phyloP scores from a whole-genome alignment of 2,888 invertebrate genomes.

The Phorcus lineatus region DNA sequence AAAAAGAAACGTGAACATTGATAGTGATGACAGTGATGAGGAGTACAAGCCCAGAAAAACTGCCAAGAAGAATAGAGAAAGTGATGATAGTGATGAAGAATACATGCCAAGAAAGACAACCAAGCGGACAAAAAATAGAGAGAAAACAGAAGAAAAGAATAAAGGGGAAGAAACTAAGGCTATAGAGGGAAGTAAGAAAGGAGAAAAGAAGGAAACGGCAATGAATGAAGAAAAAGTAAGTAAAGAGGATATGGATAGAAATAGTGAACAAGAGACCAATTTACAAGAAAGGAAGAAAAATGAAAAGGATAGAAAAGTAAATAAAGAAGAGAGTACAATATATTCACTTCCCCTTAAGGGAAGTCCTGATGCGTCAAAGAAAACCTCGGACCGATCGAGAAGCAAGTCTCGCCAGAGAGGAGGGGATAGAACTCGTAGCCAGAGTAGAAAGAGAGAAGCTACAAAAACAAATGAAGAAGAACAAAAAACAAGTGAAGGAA shows the following conservation, averaged over 20 bases:
- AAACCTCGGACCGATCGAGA: neutral
- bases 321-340: neutral
- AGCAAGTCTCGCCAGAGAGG: neutral
- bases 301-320: neutral
- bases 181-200: neutral
- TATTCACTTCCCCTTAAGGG: conserved; percentile 1
- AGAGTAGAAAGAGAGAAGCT: neutral
- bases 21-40: neutral
- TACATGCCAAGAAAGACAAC: neutral
- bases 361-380: neutral
- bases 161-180: neutral
- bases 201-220: neutral
- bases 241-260: neutral
- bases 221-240: neutral
- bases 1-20: neutral
- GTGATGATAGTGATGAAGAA: neutral
- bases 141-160: neutral
- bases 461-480: neutral
- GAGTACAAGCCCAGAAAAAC: neutral
- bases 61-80: neutral
- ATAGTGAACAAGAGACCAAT: neutral
- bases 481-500: neutral
- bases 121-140: neutral
- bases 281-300: neutral
- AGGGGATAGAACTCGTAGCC: neutral